Base-by-base conservation (phyloP, 1,140 invertebrate genomes). In the Drosophila littoralis region DNA sequence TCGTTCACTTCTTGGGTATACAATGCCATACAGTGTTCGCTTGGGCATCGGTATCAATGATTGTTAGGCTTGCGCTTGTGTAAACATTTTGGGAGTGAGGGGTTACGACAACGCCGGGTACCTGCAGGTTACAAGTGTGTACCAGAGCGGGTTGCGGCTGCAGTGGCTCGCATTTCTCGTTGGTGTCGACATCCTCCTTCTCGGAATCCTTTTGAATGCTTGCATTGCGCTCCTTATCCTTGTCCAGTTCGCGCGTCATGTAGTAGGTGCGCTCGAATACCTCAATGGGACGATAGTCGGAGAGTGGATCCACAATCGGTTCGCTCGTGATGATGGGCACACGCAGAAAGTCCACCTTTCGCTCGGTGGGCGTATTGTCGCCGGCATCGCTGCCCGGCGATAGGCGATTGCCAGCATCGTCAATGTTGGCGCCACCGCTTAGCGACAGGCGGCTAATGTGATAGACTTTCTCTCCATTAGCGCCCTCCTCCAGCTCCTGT, bases 11-110 rank as follows among this genome's bases (percentile, higher is more conserved):
- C 0, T 8, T 7, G 5, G 33, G 9, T 1, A 15, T n/a, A 8
- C 17, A 51, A 73, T 82, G 71, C 46, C 73, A 81, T 91, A 92
- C 92, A 79, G 91, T 77, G 74, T 80, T 74, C 55, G 71, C 71
- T 61, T 89, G 83, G 57, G 76, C 78, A 79, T 94, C 94, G 70
- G 93, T 94, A 84, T 94, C 94, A 92, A 94, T 94, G 90, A 94
- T 94, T 92, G 94, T 94, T 92, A 94, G 93, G 69, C 69, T 88
- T 61, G 91, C 91, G 70, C 91, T 91, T 73, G 77, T 77, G 72
- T 92, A 92, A 40, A 92, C 88, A 79, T 92, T 92, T 89, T 89
- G 74, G 90, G 83, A 73, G 73, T 81, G 72, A 55, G 83, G 86
- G 69, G 78, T 81, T 32, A 79, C 79, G 76, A 91, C 86, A 69